phyloP scores from a whole-genome alignment of 2,113 vertebrate species.

The Butastur rufipennis region DNA sequence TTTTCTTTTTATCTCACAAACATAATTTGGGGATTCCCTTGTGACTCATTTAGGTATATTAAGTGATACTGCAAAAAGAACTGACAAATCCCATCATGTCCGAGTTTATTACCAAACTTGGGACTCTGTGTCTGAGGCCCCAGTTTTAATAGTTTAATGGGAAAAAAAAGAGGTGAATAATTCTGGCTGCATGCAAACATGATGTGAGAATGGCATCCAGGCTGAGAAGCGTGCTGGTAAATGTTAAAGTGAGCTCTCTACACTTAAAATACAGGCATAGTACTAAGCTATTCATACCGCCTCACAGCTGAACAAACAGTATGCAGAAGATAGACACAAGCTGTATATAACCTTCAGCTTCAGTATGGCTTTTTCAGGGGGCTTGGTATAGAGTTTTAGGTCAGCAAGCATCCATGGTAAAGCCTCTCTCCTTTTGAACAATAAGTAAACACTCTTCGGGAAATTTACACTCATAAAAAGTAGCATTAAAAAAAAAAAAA shows the following conservation, averaged over 20 bases:
- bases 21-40: background rate
- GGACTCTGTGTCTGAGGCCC: background rate
- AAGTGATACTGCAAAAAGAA: background rate
- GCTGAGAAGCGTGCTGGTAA: background rate
- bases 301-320: slow-evolving; percentile 53
- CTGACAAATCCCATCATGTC: background rate
- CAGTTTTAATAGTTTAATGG: background rate
- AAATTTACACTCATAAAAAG: background rate
- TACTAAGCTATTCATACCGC: background rate
- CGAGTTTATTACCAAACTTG: background rate
- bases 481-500: background rate
- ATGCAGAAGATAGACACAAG: background rate
- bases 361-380: background rate
- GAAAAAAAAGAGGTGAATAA: background rate
- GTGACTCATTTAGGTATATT: background rate
- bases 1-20: background rate
- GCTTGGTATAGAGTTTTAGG: background rate
- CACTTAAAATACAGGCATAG: background rate
- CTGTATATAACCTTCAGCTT: background rate
- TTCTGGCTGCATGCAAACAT: background rate
- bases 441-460: background rate
- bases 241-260: background rate
- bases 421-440: background rate
- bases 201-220: background rate
- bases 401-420: background rate